Percentiles rank a stretch among this genome's conserved stretches.
Evolutionary conservation across 2,888 invertebrate genomes (phyloP).

Genomic region (Electrophaes corylata): DNA sequence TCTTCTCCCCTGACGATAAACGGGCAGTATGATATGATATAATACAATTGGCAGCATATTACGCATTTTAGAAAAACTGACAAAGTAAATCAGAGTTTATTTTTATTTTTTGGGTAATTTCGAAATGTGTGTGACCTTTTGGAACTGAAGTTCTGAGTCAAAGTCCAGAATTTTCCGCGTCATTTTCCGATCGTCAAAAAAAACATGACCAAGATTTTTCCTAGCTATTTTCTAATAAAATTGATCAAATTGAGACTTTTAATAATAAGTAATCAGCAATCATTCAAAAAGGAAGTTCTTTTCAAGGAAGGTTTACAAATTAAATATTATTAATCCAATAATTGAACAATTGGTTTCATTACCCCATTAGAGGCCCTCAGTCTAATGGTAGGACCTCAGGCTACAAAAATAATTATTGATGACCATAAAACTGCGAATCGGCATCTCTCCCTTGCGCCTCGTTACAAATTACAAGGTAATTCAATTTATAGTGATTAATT

Average conservation of each 20-base stretch:
- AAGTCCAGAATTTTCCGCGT: too few relatives aligned
- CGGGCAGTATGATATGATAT: too few relatives aligned
- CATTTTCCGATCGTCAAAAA: too few relatives aligned
- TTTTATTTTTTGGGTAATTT: too few relatives aligned
- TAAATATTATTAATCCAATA: neutral
- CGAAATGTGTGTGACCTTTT: neutral
- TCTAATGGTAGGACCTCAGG: conserved; percentile 24
- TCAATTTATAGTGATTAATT: conserved; percentile 19
- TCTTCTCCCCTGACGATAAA: too few relatives aligned
- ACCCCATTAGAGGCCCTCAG: conserved; percentile 11
- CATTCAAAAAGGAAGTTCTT: neutral
- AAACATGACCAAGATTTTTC: neutral
- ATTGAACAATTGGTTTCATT: conserved; percentile 13
- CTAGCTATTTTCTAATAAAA: neutral
- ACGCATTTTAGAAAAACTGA: too few relatives aligned
- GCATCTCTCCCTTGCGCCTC: neutral
- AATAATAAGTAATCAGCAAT: conserved; percentile 6
- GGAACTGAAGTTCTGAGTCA: too few relatives aligned
- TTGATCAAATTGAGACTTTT: neutral
- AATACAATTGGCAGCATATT: too few relatives aligned
- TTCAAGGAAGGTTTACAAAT: neutral
- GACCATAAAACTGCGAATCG: neutral
- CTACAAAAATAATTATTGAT: conserved; percentile 17
- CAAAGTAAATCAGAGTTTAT: too few relatives aligned
- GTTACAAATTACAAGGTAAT: conserved; percentile 21